phyloP scores from a whole-genome alignment of 2,888 invertebrate species.

The Campaea margaritaria region DNA sequence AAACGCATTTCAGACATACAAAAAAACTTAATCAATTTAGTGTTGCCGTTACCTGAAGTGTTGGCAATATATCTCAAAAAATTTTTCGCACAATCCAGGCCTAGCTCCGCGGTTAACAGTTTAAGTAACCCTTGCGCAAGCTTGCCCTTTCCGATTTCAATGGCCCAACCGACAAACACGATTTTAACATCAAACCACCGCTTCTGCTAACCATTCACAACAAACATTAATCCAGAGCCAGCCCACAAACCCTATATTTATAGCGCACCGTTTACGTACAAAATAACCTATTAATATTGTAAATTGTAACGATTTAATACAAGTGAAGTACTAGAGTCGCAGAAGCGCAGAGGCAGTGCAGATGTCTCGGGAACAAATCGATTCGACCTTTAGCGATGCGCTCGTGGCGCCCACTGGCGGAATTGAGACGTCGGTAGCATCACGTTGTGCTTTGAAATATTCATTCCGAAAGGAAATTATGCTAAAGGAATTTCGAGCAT shows the following conservation, averaged over 20 bases:
- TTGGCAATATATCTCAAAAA: constrained; percentile 58
- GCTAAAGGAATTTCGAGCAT: not conserved
- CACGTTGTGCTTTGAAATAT: constrained; percentile 32
- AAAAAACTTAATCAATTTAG: no score
- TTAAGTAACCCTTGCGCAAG: constrained; percentile 33
- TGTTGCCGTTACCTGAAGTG: not conserved
- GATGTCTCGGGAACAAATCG: constrained; percentile 58
- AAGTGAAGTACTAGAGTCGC: constrained; percentile 51
- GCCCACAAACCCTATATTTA: constrained; percentile 63
- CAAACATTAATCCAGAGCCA: constrained; percentile 51
- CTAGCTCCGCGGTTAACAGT: constrained; percentile 30
- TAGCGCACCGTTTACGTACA: constrained; percentile 64
- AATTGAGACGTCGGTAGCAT: constrained; percentile 39
- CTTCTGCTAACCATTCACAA: constrained; percentile 50
- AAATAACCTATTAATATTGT: constrained; percentile 77
- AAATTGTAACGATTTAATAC: constrained; percentile 76
- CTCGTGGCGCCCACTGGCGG: constrained; percentile 43
- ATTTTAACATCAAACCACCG: constrained; percentile 38
- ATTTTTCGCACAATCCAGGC: constrained; percentile 9
- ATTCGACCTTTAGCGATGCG: constrained; percentile 52
- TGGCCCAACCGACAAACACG: constrained; percentile 41
- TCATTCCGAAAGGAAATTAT: constrained; percentile 6
- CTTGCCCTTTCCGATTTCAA: constrained; percentile 39
- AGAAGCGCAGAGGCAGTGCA: constrained; percentile 55
- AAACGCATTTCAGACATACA: no score